Conservation (phyloP, 2,797 vertebrate species). For the Catostomus latipinnis region DNA sequence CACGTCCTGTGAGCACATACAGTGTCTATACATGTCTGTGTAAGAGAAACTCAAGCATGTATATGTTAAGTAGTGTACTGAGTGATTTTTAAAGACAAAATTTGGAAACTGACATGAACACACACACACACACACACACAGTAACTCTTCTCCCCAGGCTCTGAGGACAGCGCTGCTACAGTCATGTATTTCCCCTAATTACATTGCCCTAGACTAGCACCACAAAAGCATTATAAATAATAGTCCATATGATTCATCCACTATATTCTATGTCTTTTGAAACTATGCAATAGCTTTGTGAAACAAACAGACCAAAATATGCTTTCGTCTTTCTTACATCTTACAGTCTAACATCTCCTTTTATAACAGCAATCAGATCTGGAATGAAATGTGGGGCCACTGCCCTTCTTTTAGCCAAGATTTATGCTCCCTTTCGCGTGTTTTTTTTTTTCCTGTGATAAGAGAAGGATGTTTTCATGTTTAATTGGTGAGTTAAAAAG, state of each 20-base stretch:
- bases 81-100: not conserved
- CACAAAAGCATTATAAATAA: not conserved
- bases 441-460: constrained; percentile 1
- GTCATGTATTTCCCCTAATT: not conserved
- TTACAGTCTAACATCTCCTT: no score
- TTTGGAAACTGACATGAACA: not conserved
- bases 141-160: not conserved
- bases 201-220: not conserved
- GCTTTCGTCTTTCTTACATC: no score
- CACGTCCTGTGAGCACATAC: not conserved
- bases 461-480: constrained; percentile 1
- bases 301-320: not conserved
- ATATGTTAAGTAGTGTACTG: not conserved
- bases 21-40: not conserved
- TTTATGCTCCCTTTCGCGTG: not conserved
- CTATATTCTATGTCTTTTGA: not conserved
- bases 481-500: not conserved
- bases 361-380: no score
- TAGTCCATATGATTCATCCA: not conserved
- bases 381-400: no score
- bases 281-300: not conserved
- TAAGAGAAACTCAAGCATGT: not conserved
- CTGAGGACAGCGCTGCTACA: not conserved
- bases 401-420: not conserved
- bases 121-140: not conserved